Base-by-base conservation (phyloP, 2,113 vertebrate genomes). In the Porphyrio hochstetteri region DNA sequence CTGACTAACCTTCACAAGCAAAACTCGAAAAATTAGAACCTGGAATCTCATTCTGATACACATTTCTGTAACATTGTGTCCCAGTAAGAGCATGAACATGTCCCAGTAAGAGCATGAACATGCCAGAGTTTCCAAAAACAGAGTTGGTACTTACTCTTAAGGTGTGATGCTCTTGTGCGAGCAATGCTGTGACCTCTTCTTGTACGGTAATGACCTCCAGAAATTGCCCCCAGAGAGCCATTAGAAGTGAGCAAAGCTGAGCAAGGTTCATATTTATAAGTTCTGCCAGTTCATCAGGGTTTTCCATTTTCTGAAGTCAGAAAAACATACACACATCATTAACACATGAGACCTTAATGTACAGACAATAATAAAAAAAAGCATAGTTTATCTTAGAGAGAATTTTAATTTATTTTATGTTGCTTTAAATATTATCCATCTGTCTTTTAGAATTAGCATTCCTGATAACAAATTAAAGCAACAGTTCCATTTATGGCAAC, bases 241-340 rank as follows among this genome's bases (percentile, higher is more conserved):
- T 99, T 6, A 99, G 98, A 93, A 99, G 99, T 65, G 99, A 99
- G 94, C 99, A 99, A 89, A 99, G 98, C 97, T 99, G 99, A 44
- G 99, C 99, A 95, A 99, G 98, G 96, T 99, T 99, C 99, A 99
- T 99, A 95, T 99, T 99, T 93, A 99, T 99, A 91, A 99, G 97
- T 97, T 99, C 99, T 87, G 99, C 99, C 97, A 99, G 98, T 97
- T 99, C 99, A 91, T 99, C 99, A 70, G 99, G 99, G 94, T 99
- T 99, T 96, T 99, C 99, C 60, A 98, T 98, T 98, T 98, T 99
- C 97, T 99, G 97, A 98, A 97, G 71, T 78, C 29, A 96, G 46
- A 69, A 95, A 88, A 76, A 88, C 91, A 80, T 63, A 92, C 69
- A 83, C 80, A 63, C 1, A 4, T 33, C 24, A 92, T 46, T 93